A percentile compares a stretch with the other conserved stretches of the same genome.
Conservation (phyloP, 2,797 vertebrate species). For the Ataeniobius toweri region DNA sequence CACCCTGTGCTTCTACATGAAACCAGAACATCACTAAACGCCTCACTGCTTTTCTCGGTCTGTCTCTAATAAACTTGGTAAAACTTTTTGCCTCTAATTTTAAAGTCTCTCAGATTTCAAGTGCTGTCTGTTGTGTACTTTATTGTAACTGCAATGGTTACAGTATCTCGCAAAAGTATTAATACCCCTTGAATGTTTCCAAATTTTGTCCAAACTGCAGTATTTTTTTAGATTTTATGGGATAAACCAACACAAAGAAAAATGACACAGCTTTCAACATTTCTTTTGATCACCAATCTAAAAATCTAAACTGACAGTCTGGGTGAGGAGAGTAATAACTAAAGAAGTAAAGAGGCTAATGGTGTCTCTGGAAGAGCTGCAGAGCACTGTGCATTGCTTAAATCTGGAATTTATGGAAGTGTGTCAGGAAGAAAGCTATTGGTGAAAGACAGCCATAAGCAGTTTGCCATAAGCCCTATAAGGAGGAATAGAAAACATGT, state of each 20-base stretch:
- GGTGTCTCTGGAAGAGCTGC: neutral
- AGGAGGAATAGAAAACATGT: too few relatives aligned
- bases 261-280: neutral
- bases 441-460: too few relatives aligned
- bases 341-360: too few relatives aligned
- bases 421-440: too few relatives aligned
- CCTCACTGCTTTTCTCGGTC: constrained; percentile 99
- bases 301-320: neutral
- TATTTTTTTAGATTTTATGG: neutral
- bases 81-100: constrained; percentile 73
- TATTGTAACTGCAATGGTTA: constrained; percentile 23
- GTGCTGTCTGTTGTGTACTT: constrained; percentile 37
- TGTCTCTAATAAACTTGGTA: constrained; percentile 98
- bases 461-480: too few relatives aligned
- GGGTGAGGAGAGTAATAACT: too few relatives aligned
- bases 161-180: constrained; percentile 7
- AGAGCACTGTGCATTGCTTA: neutral
- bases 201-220: too few relatives aligned
- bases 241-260: neutral
- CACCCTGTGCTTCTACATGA: constrained; percentile 99
- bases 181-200: neutral
- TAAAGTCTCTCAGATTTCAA: constrained; percentile 48
- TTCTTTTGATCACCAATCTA: neutral
- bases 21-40: constrained; percentile 99
- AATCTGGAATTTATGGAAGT: too few relatives aligned